Percentiles rank a stretch among this genome's conserved stretches.
Conservation (phyloP, 2,797 vertebrate genomes). For the Trichosurus vulpecula region DNA sequence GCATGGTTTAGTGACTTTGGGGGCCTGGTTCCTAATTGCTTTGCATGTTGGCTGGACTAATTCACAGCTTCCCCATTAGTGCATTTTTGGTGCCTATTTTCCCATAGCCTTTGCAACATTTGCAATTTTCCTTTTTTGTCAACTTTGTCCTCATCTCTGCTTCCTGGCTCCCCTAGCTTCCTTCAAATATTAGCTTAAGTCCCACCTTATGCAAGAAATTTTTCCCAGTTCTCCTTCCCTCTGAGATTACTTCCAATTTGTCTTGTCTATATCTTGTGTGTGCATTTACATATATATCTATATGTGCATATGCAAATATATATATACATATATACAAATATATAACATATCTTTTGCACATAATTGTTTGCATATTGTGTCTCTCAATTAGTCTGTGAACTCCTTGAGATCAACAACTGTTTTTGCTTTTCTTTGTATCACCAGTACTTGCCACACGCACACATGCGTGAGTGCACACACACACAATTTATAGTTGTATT, state of each 20-base stretch:
- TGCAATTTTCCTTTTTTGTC: no score
- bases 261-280: background rate
- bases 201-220: background rate
- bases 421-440: background rate
- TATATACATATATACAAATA: background rate
- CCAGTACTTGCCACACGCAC: background rate
- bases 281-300: background rate
- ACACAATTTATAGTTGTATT: background rate
- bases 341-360: background rate
- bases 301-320: background rate
- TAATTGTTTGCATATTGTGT: background rate
- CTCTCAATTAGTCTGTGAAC: background rate
- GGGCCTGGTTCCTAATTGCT: background rate
- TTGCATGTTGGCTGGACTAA: background rate
- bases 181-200: background rate
- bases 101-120: background rate
- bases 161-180: background rate
- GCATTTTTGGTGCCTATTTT: background rate
- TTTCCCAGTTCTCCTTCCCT: background rate
- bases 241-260: background rate
- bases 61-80: background rate
- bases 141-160: background rate
- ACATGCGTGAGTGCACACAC: background rate
- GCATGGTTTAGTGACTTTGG: background rate
- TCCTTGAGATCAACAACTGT: background rate